Conservation (phyloP, 2,797 vertebrate species). For the Thaleichthys pacificus region DNA sequence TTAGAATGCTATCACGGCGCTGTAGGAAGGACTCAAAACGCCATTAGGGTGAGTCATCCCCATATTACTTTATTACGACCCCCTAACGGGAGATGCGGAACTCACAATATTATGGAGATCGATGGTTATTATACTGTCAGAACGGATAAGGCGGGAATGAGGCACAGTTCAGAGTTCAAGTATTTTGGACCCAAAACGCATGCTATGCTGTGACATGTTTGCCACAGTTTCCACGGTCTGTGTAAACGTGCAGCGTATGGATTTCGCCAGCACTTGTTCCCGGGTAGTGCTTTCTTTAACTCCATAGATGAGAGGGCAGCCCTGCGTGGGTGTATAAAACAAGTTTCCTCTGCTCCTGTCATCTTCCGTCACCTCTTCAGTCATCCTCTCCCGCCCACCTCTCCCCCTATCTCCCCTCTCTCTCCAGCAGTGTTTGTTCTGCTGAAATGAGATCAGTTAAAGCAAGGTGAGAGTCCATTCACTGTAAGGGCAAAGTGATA, state of each 20-base stretch:
- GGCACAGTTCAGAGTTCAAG: too few relatives aligned
- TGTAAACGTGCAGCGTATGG: too few relatives aligned
- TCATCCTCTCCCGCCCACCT: constrained; percentile 37
- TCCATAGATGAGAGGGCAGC: background rate
- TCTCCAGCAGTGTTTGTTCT: constrained; percentile 66
- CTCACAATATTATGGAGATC: too few relatives aligned
- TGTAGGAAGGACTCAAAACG: constrained; percentile 61
- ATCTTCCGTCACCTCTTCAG: constrained; percentile 46
- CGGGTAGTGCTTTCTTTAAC: background rate
- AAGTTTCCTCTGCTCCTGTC: constrained; percentile 53
- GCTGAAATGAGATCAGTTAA: constrained; percentile 76
- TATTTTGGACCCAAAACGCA: too few relatives aligned
- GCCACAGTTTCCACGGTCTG: too few relatives aligned
- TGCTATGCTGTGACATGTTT: too few relatives aligned
- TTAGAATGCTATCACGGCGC: constrained; percentile 55
- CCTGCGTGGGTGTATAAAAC: background rate
- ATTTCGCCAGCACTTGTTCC: background rate
- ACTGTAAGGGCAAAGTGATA: constrained; percentile 72
- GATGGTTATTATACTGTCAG: too few relatives aligned
- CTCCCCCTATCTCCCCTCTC: constrained; percentile 67
- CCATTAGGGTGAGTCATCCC: constrained; percentile 67
- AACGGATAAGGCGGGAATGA: too few relatives aligned
- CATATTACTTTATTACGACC: background rate
- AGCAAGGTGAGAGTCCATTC: constrained; percentile 75
- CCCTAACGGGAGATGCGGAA: too few relatives aligned